phyloP scores from a whole-genome alignment of 2,888 invertebrate genomes.

The Cheilosia vulpina region DNA sequence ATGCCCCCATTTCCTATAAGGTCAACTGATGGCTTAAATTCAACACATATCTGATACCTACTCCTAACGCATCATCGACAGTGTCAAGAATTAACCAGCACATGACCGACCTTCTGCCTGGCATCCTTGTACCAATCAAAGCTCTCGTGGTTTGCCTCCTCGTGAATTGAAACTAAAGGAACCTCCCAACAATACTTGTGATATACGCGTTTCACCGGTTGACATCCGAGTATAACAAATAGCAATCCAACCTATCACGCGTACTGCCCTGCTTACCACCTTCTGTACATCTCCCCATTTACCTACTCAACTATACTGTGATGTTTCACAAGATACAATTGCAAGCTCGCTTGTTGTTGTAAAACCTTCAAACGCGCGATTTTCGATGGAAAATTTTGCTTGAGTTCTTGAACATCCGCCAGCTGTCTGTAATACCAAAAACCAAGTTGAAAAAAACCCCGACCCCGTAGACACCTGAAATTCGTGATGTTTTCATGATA shows the following conservation, averaged over 20 bases:
- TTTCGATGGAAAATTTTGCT: constrained; percentile 8
- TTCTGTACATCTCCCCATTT: neutral
- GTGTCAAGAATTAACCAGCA: neutral
- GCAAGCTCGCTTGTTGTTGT: constrained; percentile 20
- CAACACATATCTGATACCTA: neutral
- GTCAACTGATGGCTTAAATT: neutral
- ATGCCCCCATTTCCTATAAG: no score
- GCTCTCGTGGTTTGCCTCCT: neutral
- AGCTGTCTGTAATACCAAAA: constrained; percentile 17
- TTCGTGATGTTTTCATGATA: constrained; percentile 57
- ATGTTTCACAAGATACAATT: constrained; percentile 2
- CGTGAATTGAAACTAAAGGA: constrained; percentile 12
- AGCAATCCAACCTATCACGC: constrained; percentile 36
- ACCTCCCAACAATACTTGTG: neutral
- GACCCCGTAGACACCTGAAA: constrained; percentile 31
- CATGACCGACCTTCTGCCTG: neutral
- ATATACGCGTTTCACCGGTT: neutral
- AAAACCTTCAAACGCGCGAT: constrained; percentile 27
- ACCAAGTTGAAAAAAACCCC: neutral
- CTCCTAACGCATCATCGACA: neutral
- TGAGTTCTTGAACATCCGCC: constrained; percentile 10
- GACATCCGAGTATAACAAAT: constrained; percentile 19
- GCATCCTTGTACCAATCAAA: neutral
- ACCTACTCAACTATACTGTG: neutral
- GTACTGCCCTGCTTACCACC: neutral